phyloP scores from a whole-genome alignment of 2,888 invertebrate genomes.

The Clostera curtula region DNA sequence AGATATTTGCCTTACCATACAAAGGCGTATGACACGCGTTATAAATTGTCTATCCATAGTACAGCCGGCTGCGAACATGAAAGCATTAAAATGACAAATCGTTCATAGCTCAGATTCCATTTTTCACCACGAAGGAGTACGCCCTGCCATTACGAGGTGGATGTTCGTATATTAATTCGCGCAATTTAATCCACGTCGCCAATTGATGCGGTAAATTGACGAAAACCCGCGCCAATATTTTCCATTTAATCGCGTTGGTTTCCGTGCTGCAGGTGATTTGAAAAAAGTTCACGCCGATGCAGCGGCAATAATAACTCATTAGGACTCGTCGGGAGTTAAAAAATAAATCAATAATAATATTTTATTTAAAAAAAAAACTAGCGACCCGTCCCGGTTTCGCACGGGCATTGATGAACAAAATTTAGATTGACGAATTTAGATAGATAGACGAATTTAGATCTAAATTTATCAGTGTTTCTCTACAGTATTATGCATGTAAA shows the following conservation, averaged over 20 bases:
- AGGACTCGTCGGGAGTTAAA: no score
- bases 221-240: slow-evolving; percentile 29
- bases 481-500: no score
- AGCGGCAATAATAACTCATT: no score
- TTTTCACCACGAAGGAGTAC: slow-evolving; percentile 51
- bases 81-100: slow-evolving; percentile 66
- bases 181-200: slow-evolving; percentile 36
- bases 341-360: no score
- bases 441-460: no score
- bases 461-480: no score
- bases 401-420: no score
- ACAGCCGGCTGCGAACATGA: slow-evolving; percentile 41
- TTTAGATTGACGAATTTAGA: no score
- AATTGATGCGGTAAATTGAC: slow-evolving; percentile 30
- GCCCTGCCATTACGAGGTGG: slow-evolving; percentile 25
- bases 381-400: no score
- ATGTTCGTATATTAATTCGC: slow-evolving; percentile 39
- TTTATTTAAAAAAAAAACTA: no score
- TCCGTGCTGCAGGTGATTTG: slow-evolving; percentile 17
- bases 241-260: slow-evolving; percentile 25
- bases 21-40: slow-evolving; percentile 44
- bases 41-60: slow-evolving; percentile 54
- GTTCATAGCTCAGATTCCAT: slow-evolving; percentile 53
- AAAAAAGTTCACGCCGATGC: slow-evolving; percentile 15
- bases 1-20: slow-evolving; percentile 35